Conservation (phyloP, 2,113 vertebrate genomes). For the Diadophis punctatus region DNA sequence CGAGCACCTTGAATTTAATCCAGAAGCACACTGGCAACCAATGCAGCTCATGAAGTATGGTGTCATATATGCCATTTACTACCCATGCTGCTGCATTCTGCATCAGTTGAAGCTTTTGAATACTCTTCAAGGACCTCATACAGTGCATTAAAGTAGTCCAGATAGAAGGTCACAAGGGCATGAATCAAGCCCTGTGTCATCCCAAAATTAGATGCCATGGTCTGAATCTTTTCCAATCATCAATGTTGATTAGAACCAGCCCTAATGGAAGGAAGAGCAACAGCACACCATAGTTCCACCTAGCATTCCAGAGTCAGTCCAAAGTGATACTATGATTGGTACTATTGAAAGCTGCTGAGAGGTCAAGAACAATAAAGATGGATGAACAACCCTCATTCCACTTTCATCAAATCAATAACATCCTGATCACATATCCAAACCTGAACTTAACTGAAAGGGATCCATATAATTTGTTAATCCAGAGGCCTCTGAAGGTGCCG, state of each 20-base stretch:
- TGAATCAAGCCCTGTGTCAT: neutral
- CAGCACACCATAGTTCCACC: neutral
- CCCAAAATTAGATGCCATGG: neutral
- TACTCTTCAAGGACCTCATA: neutral
- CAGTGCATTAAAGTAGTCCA: neutral
- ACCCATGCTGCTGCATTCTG: neutral
- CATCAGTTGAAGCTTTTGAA: neutral
- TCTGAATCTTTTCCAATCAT: neutral
- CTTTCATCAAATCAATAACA: neutral
- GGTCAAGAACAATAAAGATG: neutral
- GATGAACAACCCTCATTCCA: neutral
- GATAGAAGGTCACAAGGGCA: neutral
- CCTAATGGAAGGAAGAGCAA: neutral
- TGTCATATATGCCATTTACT: neutral
- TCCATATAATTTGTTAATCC: neutral
- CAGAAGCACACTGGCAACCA: neutral
- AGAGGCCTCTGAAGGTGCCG: neutral
- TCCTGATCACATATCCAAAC: neutral
- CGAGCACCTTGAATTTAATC: neutral
- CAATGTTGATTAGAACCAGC: neutral
- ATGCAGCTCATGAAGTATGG: neutral
- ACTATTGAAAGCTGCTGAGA: neutral
- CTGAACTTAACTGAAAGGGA: neutral
- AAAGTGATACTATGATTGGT: neutral
- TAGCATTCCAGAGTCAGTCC: neutral